A percentile compares a stretch with the other conserved stretches of the same genome.
These are phyloP conservation scores for Sitta europaea DNA, from an alignment of 2,113 vertebrate species.

Conservation along the genomic window DNA sequence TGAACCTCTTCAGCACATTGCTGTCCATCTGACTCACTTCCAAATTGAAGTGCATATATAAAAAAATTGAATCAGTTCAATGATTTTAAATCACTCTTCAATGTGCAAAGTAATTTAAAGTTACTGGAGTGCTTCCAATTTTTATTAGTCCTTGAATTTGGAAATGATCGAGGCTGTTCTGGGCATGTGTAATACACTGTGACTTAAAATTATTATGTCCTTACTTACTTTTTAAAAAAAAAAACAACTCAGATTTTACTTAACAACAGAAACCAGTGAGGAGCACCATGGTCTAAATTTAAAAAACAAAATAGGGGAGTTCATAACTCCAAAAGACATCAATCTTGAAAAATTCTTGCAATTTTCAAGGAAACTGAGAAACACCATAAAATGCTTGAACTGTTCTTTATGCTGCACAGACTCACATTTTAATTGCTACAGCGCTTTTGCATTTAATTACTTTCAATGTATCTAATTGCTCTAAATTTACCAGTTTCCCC, in stretches of 20 bases:
- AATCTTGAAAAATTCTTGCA: neutral
- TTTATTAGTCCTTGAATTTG: slow-evolving; percentile 82
- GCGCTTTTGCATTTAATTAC: slow-evolving; percentile 53
- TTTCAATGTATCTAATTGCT: slow-evolving; percentile 47
- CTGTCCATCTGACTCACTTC: slow-evolving; percentile 74
- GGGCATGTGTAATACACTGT: slow-evolving; percentile 69
- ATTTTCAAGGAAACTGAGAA: slow-evolving; percentile 1
- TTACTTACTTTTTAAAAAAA: neutral
- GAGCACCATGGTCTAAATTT: neutral
- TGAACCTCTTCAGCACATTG: slow-evolving; percentile 42
- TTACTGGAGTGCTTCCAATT: slow-evolving; percentile 81
- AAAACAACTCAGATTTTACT: neutral
- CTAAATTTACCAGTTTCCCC: slow-evolving; percentile 49
- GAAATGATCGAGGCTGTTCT: slow-evolving; percentile 73
- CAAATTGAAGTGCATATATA: slow-evolving; percentile 76
- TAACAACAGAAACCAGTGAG: slow-evolving; percentile 14
- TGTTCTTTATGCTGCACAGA: neutral
- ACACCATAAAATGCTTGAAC: neutral
- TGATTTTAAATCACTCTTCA: slow-evolving; percentile 81
- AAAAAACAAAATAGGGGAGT: neutral
- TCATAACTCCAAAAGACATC: neutral
- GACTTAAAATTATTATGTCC: slow-evolving; percentile 68
- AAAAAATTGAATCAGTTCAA: slow-evolving; percentile 76
- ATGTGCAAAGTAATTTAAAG: slow-evolving; percentile 80
- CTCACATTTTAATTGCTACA: slow-evolving; percentile 30